phyloP scores from a whole-genome alignment of 2,888 invertebrate genomes.

The Apotomis capreana region DNA sequence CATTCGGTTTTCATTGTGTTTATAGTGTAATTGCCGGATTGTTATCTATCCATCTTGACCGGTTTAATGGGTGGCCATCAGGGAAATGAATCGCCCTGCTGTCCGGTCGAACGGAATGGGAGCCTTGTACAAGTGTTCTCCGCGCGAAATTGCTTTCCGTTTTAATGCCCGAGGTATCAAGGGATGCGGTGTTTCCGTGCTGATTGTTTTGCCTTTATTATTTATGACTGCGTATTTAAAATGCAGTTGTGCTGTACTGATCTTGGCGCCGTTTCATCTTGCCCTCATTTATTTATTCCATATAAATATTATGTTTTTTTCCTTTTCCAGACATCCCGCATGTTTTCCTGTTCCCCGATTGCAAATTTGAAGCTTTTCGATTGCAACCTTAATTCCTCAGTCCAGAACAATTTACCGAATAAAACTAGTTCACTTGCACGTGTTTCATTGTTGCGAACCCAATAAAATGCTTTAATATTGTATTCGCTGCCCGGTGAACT shows the following conservation, averaged over 20 bases:
- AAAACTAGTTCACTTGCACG: conserved; percentile 22
- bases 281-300: conserved; percentile 10
- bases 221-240: conserved; percentile 42
- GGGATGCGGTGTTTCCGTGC: conserved; percentile 60
- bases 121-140: conserved; percentile 67
- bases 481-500: conserved; percentile 47
- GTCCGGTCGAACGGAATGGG: conserved; percentile 65
- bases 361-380: conserved; percentile 12
- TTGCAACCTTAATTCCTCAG: background rate
- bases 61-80: conserved; percentile 80
- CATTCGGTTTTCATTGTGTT: conserved; percentile 80
- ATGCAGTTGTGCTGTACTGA: conserved; percentile 36
- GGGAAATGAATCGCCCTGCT: conserved; percentile 75
- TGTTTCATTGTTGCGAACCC: conserved; percentile 12
- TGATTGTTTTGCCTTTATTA: conserved; percentile 59
- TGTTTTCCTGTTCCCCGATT: conserved; percentile 22
- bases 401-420: background rate
- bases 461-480: conserved; percentile 24
- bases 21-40: conserved; percentile 80
- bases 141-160: conserved; percentile 72
- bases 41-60: conserved; percentile 81
- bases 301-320: conserved; percentile 8
- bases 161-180: conserved; percentile 67
- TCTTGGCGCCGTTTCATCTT: conserved; percentile 28
- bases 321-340: conserved; percentile 25